Base-by-base conservation (phyloP, 2,797 vertebrate species). In the Cynopterus sphinx region DNA sequence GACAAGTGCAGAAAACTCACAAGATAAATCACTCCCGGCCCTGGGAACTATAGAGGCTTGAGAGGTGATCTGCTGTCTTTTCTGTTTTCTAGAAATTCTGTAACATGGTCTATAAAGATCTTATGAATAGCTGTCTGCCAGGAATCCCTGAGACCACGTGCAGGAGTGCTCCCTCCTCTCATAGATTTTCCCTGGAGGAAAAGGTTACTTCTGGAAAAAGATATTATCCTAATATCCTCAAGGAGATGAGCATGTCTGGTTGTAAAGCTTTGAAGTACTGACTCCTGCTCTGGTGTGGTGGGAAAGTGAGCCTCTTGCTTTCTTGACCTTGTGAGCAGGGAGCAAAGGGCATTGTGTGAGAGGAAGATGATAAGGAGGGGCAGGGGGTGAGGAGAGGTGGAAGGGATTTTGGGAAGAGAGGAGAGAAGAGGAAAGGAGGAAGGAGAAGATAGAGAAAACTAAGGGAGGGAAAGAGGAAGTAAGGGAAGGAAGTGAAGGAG, bases 61-160 rank as follows among this genome's bases (percentile, higher is more conserved):
- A 71, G 39, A 73, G 39, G 39, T 2, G 1, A 13, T 24, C 86
- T 65, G 15, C 49, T 39, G 43, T 41, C 86, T 51, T 79, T 49
- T 22, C 63, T 51, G 57, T 59, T 74, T 83, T 51, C 63, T 90
- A 75, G 71, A 46, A 6, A 91, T 95, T 39, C 71, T 33, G 16
- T 36, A 65, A 81, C 7, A 11, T 24, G 36, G 49, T 36, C 39
- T 75, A 24, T n/a, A 9, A 21, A 39, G 55, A 4, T 16, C 46
- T 9, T 9, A 15, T 10, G 31, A 81, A 31, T 15, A 59, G 31
- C 43, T 71, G 22, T 10, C 46, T 67, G 74, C 21, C 28, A 9
- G 65, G 43, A n/a, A 22, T 21, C 43, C n/a, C 65, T 26, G 41
- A 73, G 39, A 19, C 17, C 21, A 2, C 0, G 9, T 5, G 43